Base-by-base conservation (phyloP, 53 echinoderm and acorn worm genomes). In the Stichopus horrens region DNA sequence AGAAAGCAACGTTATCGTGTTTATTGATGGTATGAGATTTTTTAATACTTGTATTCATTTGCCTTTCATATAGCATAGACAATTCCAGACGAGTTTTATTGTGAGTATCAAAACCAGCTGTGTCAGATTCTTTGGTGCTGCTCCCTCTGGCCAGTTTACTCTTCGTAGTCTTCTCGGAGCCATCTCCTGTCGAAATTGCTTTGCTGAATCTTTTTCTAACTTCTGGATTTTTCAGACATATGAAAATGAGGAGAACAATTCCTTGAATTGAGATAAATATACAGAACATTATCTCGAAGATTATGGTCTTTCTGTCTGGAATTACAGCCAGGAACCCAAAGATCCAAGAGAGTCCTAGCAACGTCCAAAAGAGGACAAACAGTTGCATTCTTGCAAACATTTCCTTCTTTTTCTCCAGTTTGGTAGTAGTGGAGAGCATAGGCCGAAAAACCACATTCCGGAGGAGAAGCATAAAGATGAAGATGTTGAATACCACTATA, bases 261-360 rank as follows among this genome's bases (percentile, higher is more conserved):
- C 80, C 80, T 58, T 80, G 80, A 23, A 80, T n/a, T 7, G 80
- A 55, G 6, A n/a, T 58, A 58, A 80, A 56, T 20, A 80, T 10
- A 16, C 80, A 80, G n/a, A 80, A 80, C 20, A 80, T 18, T 21
- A 80, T 56, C 10, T 58, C 80, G 2, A 80, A 54, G 11, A 7
- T 20, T 16, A 56, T 13, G 4, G 19, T 56, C 4, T 68, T 14
- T 18, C 18, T 68, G 21, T 18, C 18, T 5, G 79, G 79, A 79
- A 79, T 79, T 7, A 56, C 51, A 4, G 79, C 54, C 54, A 79
- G 54, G 51, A 79, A 79, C 11, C 79, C 79, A 11, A 79, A 79
- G 13, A 21, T 79, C 79, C 79, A 79, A 2, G 79, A 79, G 5
- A 79, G 53, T 16, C 79, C 79, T 4, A 79, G 79, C 5, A 79